phyloP scores from a whole-genome alignment of 2,113 vertebrate species.

The Piliocolobus tephrosceles region DNA sequence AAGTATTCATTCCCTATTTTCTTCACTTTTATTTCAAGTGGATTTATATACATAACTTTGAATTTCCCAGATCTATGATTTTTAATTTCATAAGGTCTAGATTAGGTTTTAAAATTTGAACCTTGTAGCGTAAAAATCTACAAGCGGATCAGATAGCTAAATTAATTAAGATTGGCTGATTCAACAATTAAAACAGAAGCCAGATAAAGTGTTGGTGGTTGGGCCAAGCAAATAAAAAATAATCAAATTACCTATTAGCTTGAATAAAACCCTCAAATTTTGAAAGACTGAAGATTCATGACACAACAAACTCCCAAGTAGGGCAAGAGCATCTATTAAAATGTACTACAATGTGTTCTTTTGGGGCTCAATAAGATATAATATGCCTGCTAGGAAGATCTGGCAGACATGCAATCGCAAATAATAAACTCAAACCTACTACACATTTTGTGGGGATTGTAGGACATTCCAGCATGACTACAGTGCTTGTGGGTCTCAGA shows the following conservation, averaged over 20 bases:
- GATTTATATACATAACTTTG: neutral
- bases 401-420: neutral
- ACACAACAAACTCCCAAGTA: slow-evolving; percentile 8
- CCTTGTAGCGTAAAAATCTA: neutral
- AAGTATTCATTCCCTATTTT: slow-evolving; percentile 30
- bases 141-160: slow-evolving; percentile 17
- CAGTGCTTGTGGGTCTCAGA: neutral
- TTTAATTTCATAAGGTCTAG: slow-evolving; percentile 21
- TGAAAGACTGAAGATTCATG: slow-evolving; percentile 23
- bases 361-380: neutral
- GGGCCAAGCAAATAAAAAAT: slow-evolving; percentile 8
- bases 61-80: slow-evolving; percentile 25
- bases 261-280: neutral
- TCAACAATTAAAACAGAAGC: slow-evolving; percentile 48
- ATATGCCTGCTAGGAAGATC: neutral
- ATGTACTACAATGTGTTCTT: neutral
- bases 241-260: slow-evolving; percentile 19
- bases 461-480: neutral
- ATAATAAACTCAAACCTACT: neutral
- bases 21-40: slow-evolving; percentile 29
- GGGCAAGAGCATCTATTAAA: neutral
- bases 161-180: slow-evolving; percentile 43
- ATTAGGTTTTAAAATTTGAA: slow-evolving; percentile 46
- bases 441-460: neutral
- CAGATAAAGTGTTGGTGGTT: slow-evolving; percentile 4